phyloP scores from a whole-genome alignment of 2,113 vertebrate species.

The Meleagris gallopavo region DNA sequence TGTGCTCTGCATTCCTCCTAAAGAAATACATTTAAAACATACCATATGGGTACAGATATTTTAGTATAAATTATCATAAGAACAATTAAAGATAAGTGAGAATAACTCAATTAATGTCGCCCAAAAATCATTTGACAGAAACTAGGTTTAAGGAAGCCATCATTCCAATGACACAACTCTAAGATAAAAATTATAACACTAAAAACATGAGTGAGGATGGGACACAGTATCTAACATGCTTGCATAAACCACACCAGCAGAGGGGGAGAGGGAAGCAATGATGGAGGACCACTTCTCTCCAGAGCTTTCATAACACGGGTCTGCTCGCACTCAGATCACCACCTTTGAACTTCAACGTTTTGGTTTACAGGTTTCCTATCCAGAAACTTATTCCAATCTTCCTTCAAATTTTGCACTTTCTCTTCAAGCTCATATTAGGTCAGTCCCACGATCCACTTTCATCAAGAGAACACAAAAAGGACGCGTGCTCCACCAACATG shows the following conservation, averaged over 20 bases:
- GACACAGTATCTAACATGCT: neutral
- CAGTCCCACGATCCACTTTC: neutral
- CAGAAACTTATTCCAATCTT: neutral
- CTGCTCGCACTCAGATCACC: neutral
- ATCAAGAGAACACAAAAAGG: neutral
- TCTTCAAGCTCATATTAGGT: neutral
- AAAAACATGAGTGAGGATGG: neutral
- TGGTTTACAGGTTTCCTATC: neutral
- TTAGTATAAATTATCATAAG: neutral
- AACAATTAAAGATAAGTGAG: neutral
- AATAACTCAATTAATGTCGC: neutral
- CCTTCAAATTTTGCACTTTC: neutral
- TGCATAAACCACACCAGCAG: neutral
- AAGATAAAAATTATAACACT: neutral
- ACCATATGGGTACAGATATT: neutral
- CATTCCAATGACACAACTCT: neutral
- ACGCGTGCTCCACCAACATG: neutral
- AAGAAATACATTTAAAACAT: neutral
- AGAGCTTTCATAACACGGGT: neutral
- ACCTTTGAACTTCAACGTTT: neutral
- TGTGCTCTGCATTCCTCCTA: neutral
- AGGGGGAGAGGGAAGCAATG: neutral
- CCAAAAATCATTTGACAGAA: neutral
- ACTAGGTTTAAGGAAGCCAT: neutral
- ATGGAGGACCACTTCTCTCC: accelerated